phyloP scores from a whole-genome alignment of 2,113 vertebrate genomes.

The Lycocorax pyrrhopterus region DNA sequence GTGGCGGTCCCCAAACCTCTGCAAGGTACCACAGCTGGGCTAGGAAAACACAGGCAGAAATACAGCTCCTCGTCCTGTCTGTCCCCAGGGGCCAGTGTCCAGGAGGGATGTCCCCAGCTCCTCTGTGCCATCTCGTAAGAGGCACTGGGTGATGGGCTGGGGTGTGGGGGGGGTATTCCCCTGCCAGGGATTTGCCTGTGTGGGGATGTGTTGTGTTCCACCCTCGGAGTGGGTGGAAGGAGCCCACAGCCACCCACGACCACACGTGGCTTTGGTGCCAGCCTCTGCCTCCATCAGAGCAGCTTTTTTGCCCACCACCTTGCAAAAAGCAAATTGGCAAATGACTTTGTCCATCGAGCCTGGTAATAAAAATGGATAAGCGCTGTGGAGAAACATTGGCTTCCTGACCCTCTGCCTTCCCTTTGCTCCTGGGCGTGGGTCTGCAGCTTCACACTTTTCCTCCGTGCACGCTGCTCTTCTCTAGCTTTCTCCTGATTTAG shows the following conservation, averaged over 20 bases:
- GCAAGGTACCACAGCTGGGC: accelerated
- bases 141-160: accelerated
- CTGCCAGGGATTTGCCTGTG: background rate
- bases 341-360: background rate
- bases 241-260: background rate
- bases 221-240: background rate
- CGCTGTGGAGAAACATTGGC: background rate
- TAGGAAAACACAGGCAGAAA: background rate
- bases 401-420: background rate
- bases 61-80: background rate
- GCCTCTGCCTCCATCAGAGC: background rate
- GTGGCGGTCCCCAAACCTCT: background rate
- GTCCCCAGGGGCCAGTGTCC: background rate
- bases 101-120: background rate
- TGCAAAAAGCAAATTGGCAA: background rate
- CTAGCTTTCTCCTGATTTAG: background rate
- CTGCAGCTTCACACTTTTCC: background rate
- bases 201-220: background rate
- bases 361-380: background rate
- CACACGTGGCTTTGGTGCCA: background rate
- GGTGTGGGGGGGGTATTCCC: accelerated
- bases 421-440: background rate
- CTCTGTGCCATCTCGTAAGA: background rate
- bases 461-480: background rate
- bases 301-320: background rate